Percentiles rank a stretch among this genome's conserved stretches.
Conservation (phyloP, 2,888 invertebrate species). For the Gymnosoma rotundatum region DNA sequence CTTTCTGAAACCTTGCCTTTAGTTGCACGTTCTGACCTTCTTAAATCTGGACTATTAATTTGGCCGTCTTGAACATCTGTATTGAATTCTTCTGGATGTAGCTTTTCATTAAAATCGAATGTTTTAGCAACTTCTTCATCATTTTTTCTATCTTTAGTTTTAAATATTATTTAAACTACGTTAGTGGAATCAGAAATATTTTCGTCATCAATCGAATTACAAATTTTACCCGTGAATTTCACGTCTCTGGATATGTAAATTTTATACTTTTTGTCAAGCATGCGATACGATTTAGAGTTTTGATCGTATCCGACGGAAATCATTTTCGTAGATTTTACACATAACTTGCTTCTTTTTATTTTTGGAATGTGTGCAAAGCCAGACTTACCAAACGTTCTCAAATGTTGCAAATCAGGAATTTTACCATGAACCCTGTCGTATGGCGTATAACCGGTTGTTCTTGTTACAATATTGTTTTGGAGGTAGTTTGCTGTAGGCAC, state of each 20-base stretch:
- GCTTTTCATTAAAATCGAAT: too few relatives aligned
- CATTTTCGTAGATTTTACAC: not conserved
- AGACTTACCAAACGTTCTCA: constrained; percentile 17
- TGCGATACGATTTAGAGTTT: constrained; percentile 24
- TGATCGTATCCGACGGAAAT: constrained; percentile 17
- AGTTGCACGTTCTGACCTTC: too few relatives aligned
- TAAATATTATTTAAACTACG: not conserved
- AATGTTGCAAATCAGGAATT: constrained; percentile 18
- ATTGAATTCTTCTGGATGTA: too few relatives aligned
- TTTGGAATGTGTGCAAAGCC: constrained; percentile 17
- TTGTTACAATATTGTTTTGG: constrained; percentile 11
- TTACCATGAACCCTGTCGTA: constrained; percentile 10
- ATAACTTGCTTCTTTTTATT: not conserved
- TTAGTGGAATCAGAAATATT: not conserved
- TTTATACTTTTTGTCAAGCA: constrained; percentile 11
- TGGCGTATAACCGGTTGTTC: constrained; percentile 6
- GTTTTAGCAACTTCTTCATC: not conserved
- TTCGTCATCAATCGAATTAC: not conserved
- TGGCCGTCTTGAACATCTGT: too few relatives aligned
- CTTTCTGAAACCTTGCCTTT: too few relatives aligned
- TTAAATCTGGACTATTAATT: too few relatives aligned
- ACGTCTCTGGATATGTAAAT: constrained; percentile 18
- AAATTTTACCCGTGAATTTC: constrained; percentile 2
- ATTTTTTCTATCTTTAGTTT: not conserved
- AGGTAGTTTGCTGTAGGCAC: constrained; percentile 30